Conservation (phyloP, 1,140 invertebrate species). For the Bemisia tabaci region DNA sequence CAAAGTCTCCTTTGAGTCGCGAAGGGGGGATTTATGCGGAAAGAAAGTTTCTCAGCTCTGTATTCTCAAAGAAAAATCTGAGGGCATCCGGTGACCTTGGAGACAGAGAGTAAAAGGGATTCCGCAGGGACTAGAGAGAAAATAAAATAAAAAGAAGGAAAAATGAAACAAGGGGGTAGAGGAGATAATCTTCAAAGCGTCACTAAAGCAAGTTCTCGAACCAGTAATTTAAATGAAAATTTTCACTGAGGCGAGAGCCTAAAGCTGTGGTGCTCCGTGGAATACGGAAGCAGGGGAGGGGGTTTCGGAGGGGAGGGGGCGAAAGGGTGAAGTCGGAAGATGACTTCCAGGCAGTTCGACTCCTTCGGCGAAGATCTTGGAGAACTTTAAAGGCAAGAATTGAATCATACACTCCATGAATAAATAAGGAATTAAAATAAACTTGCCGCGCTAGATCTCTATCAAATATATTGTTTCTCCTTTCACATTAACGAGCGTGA, state of each 20-base stretch:
- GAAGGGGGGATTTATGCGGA: too few species aligned
- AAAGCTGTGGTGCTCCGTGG: not conserved
- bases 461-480: not conserved
- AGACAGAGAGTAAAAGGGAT: too few species aligned
- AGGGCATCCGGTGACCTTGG: too few species aligned
- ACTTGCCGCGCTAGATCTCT: not conserved
- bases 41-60: too few species aligned
- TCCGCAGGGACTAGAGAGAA: not conserved
- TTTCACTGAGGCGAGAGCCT: not conserved
- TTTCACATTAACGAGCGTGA: not conserved
- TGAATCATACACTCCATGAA: not conserved
- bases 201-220: not conserved
- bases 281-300: not conserved
- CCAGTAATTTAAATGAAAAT: not conserved
- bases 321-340: not conserved
- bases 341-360: not conserved
- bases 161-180: not conserved
- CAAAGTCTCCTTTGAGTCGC: too few species aligned
- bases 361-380: too few species aligned
- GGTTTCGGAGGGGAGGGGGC: not conserved
- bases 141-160: not conserved
- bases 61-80: too few species aligned
- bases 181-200: not conserved
- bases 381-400: too few species aligned
- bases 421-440: slow-evolving; percentile 1